phyloP scores from a whole-genome alignment of 2,888 invertebrate genomes.

The Andrena marginata region DNA sequence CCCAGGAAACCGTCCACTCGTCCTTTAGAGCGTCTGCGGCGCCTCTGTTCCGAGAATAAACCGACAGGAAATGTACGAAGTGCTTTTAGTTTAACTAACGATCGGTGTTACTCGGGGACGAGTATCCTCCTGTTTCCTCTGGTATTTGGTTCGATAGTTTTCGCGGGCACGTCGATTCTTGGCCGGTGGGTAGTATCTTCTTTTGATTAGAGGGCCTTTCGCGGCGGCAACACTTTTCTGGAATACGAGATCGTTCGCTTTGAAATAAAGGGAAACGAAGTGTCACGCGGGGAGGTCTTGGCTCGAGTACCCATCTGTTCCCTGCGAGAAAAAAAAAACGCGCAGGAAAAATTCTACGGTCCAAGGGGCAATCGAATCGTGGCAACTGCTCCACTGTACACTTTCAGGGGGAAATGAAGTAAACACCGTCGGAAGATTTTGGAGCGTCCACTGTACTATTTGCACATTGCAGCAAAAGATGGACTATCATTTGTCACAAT shows the following conservation, averaged over 20 bases:
- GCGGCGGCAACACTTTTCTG: background rate
- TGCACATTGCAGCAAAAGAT: too few species aligned
- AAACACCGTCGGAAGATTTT: too few species aligned
- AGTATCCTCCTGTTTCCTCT: constrained; percentile 49
- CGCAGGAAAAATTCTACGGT: too few species aligned
- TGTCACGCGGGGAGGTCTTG: background rate
- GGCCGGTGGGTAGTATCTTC: background rate
- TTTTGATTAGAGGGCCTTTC: constrained; percentile 10
- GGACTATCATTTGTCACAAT: too few species aligned
- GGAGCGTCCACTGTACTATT: too few species aligned
- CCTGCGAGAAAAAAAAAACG: background rate
- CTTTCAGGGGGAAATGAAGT: too few species aligned
- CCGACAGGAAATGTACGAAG: constrained; percentile 67
- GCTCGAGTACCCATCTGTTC: constrained; percentile 10
- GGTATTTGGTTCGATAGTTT: constrained; percentile 14
- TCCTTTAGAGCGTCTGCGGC: constrained; percentile 20
- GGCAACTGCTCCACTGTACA: too few species aligned
- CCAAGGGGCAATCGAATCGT: too few species aligned
- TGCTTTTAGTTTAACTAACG: constrained; percentile 65
- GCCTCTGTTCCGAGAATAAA: constrained; percentile 47
- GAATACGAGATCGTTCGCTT: background rate
- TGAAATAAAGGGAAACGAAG: constrained; percentile 12
- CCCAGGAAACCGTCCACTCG: constrained; percentile 15
- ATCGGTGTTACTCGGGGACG: constrained; percentile 30
- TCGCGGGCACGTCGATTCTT: background rate